Conservation (phyloP, 2,113 vertebrate species). For the Coptodon rendalli region DNA sequence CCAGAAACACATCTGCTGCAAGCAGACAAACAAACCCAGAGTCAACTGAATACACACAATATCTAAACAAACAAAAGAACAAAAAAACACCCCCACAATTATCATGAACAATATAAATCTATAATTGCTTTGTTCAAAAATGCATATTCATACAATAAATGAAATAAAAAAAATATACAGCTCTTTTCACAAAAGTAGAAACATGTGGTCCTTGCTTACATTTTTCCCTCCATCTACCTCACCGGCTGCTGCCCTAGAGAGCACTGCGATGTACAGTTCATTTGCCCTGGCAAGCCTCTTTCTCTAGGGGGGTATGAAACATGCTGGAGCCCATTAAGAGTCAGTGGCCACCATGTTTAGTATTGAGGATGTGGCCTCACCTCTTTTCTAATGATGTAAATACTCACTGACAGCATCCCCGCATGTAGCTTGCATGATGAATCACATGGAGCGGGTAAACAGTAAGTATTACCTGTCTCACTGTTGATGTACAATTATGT, state of each 20-base stretch:
- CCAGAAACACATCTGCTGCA: slow-evolving; percentile 21
- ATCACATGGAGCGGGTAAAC: slow-evolving; percentile 33
- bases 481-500: slow-evolving; percentile 23
- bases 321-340: slow-evolving; percentile 54
- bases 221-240: background rate
- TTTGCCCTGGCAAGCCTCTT: slow-evolving; percentile 29
- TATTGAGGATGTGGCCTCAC: slow-evolving; percentile 57
- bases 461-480: slow-evolving; percentile 42
- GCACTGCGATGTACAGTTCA: slow-evolving; percentile 16
- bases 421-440: slow-evolving; percentile 39
- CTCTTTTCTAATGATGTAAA: slow-evolving; percentile 56
- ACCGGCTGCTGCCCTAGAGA: background rate
- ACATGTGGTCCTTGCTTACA: background rate
- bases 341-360: slow-evolving; percentile 47
- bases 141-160: background rate
- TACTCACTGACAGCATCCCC: slow-evolving; percentile 40
- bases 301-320: slow-evolving; percentile 50
- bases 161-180: background rate
- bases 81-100: background rate
- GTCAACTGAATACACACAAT: background rate
- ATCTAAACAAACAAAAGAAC: background rate
- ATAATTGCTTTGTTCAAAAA: background rate
- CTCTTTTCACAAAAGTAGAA: background rate
- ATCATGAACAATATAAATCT: background rate
- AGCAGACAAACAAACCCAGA: slow-evolving; percentile 7